Conservation (phyloP, 2,113 vertebrate genomes). For the Anthoscopus minutus region DNA sequence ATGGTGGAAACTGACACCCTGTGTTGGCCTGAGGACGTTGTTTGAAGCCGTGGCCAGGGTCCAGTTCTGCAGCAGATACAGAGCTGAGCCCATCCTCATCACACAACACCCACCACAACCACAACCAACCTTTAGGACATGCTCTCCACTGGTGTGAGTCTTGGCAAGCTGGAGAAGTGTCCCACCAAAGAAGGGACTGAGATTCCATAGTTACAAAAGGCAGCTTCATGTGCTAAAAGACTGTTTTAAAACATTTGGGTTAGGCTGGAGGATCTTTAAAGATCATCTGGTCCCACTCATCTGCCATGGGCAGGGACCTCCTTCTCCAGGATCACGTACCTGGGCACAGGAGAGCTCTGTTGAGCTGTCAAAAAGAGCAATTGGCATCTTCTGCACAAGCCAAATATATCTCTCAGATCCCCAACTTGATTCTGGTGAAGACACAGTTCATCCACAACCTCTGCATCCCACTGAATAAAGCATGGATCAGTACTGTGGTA, state of each 20-base stretch:
- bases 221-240: background rate
- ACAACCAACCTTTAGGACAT: accelerated
- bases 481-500: background rate
- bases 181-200: background rate
- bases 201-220: background rate
- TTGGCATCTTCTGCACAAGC: background rate
- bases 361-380: background rate
- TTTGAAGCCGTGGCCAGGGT: background rate
- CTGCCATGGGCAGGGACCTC: background rate
- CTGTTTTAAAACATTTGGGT: background rate
- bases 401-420: background rate
- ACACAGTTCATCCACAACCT: background rate
- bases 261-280: background rate
- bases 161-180: background rate
- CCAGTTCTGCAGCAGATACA: background rate
- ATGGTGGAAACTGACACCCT: background rate
- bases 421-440: background rate
- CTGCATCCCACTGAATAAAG: background rate
- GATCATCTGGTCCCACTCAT: background rate
- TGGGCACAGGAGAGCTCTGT: accelerated
- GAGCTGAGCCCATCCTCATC: background rate
- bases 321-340: background rate
- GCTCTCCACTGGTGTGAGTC: accelerated
- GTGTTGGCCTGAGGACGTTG: background rate
- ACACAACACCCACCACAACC: background rate